phyloP scores from a whole-genome alignment of 2,888 invertebrate species.

The Nemurella pictetii region DNA sequence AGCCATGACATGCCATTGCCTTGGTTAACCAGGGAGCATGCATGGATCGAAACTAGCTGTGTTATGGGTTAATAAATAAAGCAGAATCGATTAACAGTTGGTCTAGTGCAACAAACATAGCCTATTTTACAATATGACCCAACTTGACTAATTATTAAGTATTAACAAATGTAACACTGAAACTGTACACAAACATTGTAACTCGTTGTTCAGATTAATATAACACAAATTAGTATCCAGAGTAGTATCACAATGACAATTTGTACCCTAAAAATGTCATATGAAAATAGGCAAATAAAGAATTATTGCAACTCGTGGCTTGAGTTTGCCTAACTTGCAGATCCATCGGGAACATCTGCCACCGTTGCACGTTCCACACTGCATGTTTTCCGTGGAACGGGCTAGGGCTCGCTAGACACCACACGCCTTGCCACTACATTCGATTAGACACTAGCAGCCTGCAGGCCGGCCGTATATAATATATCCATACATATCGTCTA shows the following conservation, averaged over 20 bases:
- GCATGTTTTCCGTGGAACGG: not conserved
- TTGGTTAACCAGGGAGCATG: not conserved
- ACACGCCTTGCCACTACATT: not conserved
- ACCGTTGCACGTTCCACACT: not conserved
- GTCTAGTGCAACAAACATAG: constrained; percentile 39
- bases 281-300: constrained; percentile 41
- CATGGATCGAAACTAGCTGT: not conserved
- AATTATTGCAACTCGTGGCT: not conserved
- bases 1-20: not conserved
- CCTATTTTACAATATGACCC: constrained; percentile 35
- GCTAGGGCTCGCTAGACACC: not conserved
- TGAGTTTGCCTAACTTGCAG: not conserved
- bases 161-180: constrained; percentile 41
- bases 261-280: constrained; percentile 43
- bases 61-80: constrained; percentile 32
- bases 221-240: constrained; percentile 43
- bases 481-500: not conserved
- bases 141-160: constrained; percentile 36
- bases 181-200: constrained; percentile 40
- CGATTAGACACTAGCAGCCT: not conserved
- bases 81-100: constrained; percentile 36
- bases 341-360: not conserved
- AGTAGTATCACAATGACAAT: constrained; percentile 44
- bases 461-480: not conserved
- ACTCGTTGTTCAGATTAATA: constrained; percentile 39